phyloP scores from a whole-genome alignment of 2,888 invertebrate genomes.

The Tetropium fuscum region DNA sequence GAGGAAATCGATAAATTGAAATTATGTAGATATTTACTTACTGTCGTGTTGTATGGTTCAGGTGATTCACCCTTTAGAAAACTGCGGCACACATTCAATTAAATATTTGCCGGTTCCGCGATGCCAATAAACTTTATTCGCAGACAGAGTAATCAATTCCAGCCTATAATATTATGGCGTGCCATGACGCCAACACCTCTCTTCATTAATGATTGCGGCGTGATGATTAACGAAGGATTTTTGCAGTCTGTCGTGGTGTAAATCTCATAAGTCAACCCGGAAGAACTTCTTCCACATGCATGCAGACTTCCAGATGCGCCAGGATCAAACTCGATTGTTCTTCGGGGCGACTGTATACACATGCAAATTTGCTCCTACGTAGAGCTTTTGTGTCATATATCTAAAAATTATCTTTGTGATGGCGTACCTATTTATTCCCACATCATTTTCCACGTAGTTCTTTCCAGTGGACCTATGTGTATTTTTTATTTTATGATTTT shows the following conservation, averaged over 20 bases:
- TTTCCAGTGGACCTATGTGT: too few species aligned
- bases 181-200: slow-evolving; percentile 18
- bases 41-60: not conserved
- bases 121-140: slow-evolving; percentile 10
- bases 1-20: too few species aligned
- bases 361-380: slow-evolving; percentile 11
- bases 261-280: slow-evolving; percentile 15
- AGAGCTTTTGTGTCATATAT: too few species aligned
- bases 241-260: slow-evolving; percentile 2
- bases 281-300: not conserved
- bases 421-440: too few species aligned
- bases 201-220: slow-evolving; percentile 4
- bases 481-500: too few species aligned
- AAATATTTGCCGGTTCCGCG: not conserved
- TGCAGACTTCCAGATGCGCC: slow-evolving; percentile 9
- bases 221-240: slow-evolving; percentile 12
- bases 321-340: slow-evolving; percentile 3
- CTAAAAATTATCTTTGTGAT: too few species aligned
- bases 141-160: slow-evolving; percentile 3
- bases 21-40: not conserved
- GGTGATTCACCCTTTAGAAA: slow-evolving; percentile 19
- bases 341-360: not conserved
- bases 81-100: slow-evolving; percentile 12
- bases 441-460: too few species aligned
- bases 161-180: slow-evolving; percentile 3